These are phyloP conservation scores for Argya squamiceps DNA, from an alignment of 2,797 vertebrate species.

Conservation along the genomic window DNA sequence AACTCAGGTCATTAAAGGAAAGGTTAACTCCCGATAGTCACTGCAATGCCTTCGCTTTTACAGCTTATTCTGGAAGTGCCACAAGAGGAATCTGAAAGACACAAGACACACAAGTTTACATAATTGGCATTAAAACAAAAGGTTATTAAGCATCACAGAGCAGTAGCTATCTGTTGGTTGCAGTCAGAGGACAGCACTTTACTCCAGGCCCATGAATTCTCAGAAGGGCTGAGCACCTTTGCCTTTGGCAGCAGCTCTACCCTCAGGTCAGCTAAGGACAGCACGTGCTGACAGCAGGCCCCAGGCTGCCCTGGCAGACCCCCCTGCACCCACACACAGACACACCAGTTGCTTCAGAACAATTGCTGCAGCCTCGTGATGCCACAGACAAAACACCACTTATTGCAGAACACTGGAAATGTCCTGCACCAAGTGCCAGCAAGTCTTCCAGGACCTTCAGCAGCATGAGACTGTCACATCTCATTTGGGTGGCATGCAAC, in stretches of 20 bases:
- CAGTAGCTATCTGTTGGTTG: neutral
- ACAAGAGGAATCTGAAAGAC: slow-evolving; percentile 56
- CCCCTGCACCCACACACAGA: rapidly evolving
- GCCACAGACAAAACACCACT: neutral
- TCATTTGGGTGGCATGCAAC: neutral
- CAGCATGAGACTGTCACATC: neutral
- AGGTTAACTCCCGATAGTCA: slow-evolving; percentile 45
- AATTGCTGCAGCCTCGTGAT: neutral
- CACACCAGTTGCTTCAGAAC: neutral
- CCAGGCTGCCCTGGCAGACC: neutral
- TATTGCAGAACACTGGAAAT: neutral
- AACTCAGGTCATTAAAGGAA: slow-evolving; percentile 39
- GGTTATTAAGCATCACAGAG: neutral
- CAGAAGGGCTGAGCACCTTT: neutral
- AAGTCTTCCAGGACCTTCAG: neutral
- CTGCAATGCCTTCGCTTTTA: slow-evolving; percentile 38
- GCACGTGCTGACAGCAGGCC: neutral
- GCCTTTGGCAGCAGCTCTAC: neutral
- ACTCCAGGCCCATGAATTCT: neutral
- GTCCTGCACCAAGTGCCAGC: neutral
- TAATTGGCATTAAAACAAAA: neutral
- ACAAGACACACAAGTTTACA: slow-evolving; percentile 27
- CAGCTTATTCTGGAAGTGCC: slow-evolving; percentile 44
- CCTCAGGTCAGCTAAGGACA: neutral
- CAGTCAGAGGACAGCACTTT: neutral